A percentile compares a stretch with the other conserved stretches of the same genome.
phyloP scores from a whole-genome alignment of 2,113 vertebrate species.

The Recurvirostra avosetta region DNA sequence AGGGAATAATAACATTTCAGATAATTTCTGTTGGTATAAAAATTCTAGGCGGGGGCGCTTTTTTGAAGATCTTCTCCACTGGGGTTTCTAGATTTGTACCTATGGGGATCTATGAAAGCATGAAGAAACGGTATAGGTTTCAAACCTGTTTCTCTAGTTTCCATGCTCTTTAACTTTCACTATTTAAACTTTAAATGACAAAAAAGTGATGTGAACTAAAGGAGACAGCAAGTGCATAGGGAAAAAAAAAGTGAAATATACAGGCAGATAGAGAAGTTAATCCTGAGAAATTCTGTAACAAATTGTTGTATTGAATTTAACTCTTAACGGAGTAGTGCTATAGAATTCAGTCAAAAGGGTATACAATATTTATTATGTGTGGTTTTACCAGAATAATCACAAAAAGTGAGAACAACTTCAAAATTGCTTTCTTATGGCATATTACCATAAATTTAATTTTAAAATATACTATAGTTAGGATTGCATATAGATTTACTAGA shows the following conservation, averaged over 20 bases:
- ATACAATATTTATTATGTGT: neutral
- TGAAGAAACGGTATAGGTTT: neutral
- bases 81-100: neutral
- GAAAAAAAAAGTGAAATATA: neutral
- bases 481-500: neutral
- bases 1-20: neutral
- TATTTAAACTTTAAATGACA: conserved; percentile 14
- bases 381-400: neutral
- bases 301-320: neutral
- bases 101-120: neutral
- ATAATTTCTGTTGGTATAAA: neutral
- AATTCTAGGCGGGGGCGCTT: neutral
- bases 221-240: neutral
- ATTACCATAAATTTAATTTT: neutral
- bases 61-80: neutral
- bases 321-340: neutral
- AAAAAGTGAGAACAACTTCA: neutral
- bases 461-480: neutral
- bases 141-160: neutral
- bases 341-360: neutral
- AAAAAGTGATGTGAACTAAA: conserved; percentile 10
- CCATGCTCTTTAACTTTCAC: neutral
- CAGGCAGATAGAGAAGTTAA: neutral
- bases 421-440: neutral
- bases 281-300: neutral